A percentile compares a stretch with the other conserved stretches of the same genome.
Conservation (phyloP, 2,797 vertebrate species). For the Hephaestus fuliginosus region DNA sequence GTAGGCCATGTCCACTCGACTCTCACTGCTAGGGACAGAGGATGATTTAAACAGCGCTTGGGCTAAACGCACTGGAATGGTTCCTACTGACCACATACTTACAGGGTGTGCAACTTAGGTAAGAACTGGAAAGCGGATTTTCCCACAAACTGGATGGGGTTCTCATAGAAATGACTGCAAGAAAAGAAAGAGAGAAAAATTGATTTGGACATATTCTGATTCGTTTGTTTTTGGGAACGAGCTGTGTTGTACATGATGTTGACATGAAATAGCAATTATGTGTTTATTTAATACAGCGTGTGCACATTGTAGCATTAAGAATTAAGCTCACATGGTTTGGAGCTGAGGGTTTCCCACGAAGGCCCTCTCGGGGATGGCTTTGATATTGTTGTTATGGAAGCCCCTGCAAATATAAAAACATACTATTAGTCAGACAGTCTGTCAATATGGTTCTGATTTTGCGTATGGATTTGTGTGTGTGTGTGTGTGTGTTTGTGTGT, state of each 20-base stretch:
- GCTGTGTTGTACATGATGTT: slow-evolving; percentile 20
- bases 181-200: slow-evolving; percentile 12
- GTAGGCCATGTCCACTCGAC: slow-evolving; percentile 77
- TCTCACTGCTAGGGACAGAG: slow-evolving; percentile 68
- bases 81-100: slow-evolving; percentile 83
- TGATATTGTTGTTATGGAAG: slow-evolving; percentile 98
- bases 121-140: slow-evolving; percentile 95
- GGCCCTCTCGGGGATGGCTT: slow-evolving; percentile 94
- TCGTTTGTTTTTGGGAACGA: slow-evolving; percentile 18
- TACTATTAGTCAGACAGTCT: slow-evolving; percentile 40
- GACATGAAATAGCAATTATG: slow-evolving; percentile 39
- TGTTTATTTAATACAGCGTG: slow-evolving; percentile 38
- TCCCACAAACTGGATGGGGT: slow-evolving; percentile 96
- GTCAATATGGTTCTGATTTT: slow-evolving; percentile 64
- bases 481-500: slow-evolving; percentile 37
- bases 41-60: slow-evolving; percentile 82
- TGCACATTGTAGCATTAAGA: slow-evolving; percentile 9
- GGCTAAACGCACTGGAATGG: slow-evolving; percentile 70
- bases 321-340: slow-evolving; percentile 92
- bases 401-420: slow-evolving; percentile 86
- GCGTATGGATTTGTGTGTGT: slow-evolving; percentile 2
- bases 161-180: slow-evolving; percentile 95
- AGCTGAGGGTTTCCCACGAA: slow-evolving; percentile 95
- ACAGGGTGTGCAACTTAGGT: slow-evolving; percentile 96
- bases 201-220: slow-evolving; percentile 2